Base-by-base conservation (phyloP, 2,797 vertebrate species). In the Rhynchotus rufescens region DNA sequence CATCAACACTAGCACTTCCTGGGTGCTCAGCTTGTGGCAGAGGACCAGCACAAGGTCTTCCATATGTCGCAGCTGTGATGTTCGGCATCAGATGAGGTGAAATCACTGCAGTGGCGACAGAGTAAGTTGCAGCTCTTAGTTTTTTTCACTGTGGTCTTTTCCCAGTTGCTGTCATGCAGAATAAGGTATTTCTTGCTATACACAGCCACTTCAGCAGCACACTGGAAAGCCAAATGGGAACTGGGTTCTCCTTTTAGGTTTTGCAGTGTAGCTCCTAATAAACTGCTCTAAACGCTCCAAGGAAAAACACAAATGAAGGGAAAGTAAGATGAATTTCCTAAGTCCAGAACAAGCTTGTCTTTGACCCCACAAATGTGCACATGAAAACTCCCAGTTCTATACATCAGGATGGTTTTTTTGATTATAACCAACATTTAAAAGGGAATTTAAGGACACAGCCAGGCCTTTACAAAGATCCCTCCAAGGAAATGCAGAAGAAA, bases 381-480 rank as follows among this genome's bases (percentile, higher is more conserved):
- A 17, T 12, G 30, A 75, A 72, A 88, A 9, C 9, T 15, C 4
- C 54, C 4, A 19, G 76, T 68, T 79, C 23, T 42, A 54, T 6
- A 51, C 26, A 57, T 67, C 47, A 40, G 9, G 30, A 52, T 4
- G 4, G 10, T 3, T 38, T 21, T 65, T 80, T 3, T 59, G 15
- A 32, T 44, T 52, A 13, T 10, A 56, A 11, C 51, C 4, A 14
- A 5, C 15, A 5, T 36, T 77, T 85, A 30, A 60, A 51, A 60
- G 32, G 32, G 6, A 6, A 52, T 65, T 67, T 71, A 40, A 51
- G 42, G 47, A 56, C 77, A 44, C 6, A 38, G 30, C 21, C 10
- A n/a, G 17, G 15, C 2, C 38, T 75, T 81, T 85, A 23, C 12
- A 8, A 44, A 17, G 30, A 17, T 64, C 1, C 0, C 0, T 36